Conservation (phyloP, 2,797 vertebrate genomes). For the Nyctalus aviator region DNA sequence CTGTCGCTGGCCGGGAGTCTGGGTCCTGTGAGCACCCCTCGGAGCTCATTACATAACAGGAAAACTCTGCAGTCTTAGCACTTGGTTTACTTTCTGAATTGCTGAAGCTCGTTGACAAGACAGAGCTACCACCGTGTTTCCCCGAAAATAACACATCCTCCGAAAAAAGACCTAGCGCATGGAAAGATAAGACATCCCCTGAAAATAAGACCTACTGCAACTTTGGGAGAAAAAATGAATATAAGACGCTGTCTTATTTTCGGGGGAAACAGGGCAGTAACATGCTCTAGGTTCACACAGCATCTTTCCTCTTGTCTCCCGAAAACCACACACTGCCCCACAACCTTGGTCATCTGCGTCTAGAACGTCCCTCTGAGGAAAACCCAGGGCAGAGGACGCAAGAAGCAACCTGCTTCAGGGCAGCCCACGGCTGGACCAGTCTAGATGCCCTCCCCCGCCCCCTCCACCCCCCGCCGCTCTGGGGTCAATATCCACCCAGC, state of each 20-base stretch:
- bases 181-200: too few species aligned
- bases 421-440: accelerated
- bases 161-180: too few species aligned
- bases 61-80: neutral
- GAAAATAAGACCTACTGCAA: too few species aligned
- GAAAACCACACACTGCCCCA: neutral
- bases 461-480: too few species aligned
- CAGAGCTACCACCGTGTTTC: neutral
- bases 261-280: neutral
- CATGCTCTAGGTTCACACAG: neutral
- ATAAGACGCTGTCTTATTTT: too few species aligned
- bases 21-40: neutral
- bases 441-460: too few species aligned
- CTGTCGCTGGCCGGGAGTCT: neutral
- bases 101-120: neutral
- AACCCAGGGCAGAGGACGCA: neutral
- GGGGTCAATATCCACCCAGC: accelerated
- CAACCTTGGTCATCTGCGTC: neutral
- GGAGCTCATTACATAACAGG: neutral
- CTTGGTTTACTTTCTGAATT: neutral
- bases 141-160: too few species aligned
- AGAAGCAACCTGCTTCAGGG: neutral
- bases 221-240: too few species aligned
- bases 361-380: neutral
- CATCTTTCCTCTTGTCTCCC: neutral